Base-by-base conservation (phyloP, 2,888 invertebrate genomes). In the Drosophila pegasa region DNA sequence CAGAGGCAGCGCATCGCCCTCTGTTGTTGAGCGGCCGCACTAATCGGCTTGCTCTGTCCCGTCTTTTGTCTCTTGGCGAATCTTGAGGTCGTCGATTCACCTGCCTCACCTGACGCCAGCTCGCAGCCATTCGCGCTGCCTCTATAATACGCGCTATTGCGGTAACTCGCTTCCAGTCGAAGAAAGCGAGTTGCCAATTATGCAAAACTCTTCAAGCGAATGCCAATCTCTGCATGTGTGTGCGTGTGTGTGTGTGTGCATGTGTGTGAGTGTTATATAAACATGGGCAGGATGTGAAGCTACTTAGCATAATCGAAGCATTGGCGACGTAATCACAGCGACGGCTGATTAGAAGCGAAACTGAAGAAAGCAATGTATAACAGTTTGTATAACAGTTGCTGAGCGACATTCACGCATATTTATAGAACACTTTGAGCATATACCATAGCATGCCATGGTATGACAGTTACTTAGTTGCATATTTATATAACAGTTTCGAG, bases 291-390 rank as follows among this genome's bases (percentile, higher is more conserved):
- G 89, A 82, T 77, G 80, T 9, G 43, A 40, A 77, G 25, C 64
- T 71, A 66, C 22, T 88, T 76, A 87, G 66, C 82, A 88, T 82
- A 87, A 80, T 73, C 64, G 27, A 51, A 56, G 27, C 29, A 50
- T 40, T 56, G 29, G 67, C 78, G 55, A 60, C 86, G 79, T 88
- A 88, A 81, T 81, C 80, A 64, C 66, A 75, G n/a, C 9, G 40
- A 16, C 41, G 29, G 63, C 33, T 33, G 50, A 50, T 22, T 50
- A 16, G 22, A 22, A 50, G 7, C 22, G 33, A 22, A 31, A 50
- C 20, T 22, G 25, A 55, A 72, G 25, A 20, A 14, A 41, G 10
- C 5, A 25, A 43, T 25, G 25, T 27, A 27, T 45, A 45, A 16
- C 25, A 45, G 27, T 27, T 27, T 27, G 45, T 45, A 27, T 29